Conservation (phyloP, 2,113 vertebrate species). For the Vireo altiloquus region DNA sequence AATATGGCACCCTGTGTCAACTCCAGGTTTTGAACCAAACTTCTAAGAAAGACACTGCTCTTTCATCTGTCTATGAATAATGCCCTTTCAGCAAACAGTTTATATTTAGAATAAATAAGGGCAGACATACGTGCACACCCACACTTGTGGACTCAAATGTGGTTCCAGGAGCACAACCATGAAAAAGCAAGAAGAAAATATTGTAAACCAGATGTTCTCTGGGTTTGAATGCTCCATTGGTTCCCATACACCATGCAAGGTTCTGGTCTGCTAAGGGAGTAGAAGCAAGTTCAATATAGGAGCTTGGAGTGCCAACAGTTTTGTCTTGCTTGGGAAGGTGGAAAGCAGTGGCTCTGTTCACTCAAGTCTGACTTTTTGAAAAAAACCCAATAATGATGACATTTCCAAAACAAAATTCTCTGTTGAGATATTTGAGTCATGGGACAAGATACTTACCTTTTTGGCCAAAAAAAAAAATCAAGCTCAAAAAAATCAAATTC, state of each 20-base stretch:
- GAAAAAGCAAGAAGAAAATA: slow-evolving; percentile 8
- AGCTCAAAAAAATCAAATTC: too few relatives aligned
- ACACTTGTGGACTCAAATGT: background rate
- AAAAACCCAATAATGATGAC: background rate
- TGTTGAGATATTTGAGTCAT: background rate
- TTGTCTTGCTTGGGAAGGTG: background rate
- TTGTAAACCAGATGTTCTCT: slow-evolving; percentile 36
- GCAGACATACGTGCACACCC: background rate
- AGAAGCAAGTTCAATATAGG: background rate
- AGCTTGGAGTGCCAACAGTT: background rate
- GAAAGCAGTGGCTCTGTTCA: background rate
- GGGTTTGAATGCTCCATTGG: slow-evolving; percentile 30
- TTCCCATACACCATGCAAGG: slow-evolving; percentile 12
- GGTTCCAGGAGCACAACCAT: slow-evolving; percentile 6
- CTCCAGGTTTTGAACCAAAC: slow-evolving; percentile 1
- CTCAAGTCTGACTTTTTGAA: background rate
- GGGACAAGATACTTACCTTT: background rate
- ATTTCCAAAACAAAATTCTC: background rate
- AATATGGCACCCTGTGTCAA: background rate
- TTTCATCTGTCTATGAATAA: slow-evolving; percentile 44
- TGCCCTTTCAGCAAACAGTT: slow-evolving; percentile 29
- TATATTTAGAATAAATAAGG: slow-evolving; percentile 56
- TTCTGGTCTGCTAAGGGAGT: slow-evolving; percentile 28
- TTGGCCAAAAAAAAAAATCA: background rate
- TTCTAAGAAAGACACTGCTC: background rate